Base-by-base conservation (phyloP, 2,888 invertebrate genomes). In the Pollenia angustigena region DNA sequence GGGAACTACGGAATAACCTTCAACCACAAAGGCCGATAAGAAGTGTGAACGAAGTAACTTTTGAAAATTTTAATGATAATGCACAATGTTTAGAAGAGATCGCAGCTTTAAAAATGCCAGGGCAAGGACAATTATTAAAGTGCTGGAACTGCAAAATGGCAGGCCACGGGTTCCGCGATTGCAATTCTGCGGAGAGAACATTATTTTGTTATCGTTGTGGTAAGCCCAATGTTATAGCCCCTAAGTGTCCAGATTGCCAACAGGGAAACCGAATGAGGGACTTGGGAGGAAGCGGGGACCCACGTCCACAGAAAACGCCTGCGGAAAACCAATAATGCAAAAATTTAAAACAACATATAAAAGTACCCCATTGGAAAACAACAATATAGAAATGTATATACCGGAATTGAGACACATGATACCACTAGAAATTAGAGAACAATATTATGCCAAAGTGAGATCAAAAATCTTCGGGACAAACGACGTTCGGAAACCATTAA, bases 261-360 rank as follows among this genome's bases (percentile, higher is more conserved):
- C 56, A 44, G 71, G 81, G 60, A 81, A 74, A 81, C 68, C 40
- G n/a, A 40, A 50, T 18, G 18, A 68, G 18, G 81, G 54, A 58
- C 74, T 85, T 40, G 83, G 50, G 50, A 50, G 12, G 3, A n/a
- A 50, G 50, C 60, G 23, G 48, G 56, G 56, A 23, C 56, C 23
- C 11, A 18, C 16, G 56, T 50, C 54, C 18, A 18, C 58, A 2
- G 23, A 62, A 75, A 23, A 42, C 16, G 42, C 18, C 32, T 62
- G 60, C 16, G 2, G 62, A 10, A 32, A 62, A 18, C 56, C n/a
- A 14, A n/a, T n/a, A 50, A 4, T 12, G 14, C n/a, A 14, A 50
- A 7, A 50, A 18, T 18, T 18, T 18, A 18, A 18, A 18, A 18
- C 18, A 18, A 18, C 18, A 18, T 1, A 18, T 58, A n/a, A 32